Conservation (phyloP, 2,113 vertebrate species). For the Ammodytes marinus region DNA sequence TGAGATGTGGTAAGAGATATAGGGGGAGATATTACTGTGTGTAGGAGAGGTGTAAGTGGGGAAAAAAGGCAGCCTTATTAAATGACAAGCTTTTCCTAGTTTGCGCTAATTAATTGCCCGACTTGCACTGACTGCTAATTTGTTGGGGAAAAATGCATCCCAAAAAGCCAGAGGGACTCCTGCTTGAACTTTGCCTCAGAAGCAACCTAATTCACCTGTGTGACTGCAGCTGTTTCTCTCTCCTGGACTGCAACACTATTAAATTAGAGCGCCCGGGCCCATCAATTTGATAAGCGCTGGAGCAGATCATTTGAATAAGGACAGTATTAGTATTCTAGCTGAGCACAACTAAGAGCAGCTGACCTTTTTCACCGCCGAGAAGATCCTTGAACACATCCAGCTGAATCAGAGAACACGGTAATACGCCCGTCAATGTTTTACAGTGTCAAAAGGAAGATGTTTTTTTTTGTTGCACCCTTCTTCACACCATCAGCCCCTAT, state of each 20-base stretch:
- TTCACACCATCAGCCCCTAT: conserved; percentile 55
- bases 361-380: conserved; percentile 97
- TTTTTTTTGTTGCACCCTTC: conserved; percentile 73
- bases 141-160: conserved; percentile 90
- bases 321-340: conserved; percentile 97
- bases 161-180: conserved; percentile 87
- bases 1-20: conserved; percentile 57
- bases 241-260: conserved; percentile 92
- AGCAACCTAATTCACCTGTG: conserved; percentile 89
- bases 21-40: conserved; percentile 65
- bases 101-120: conserved; percentile 95
- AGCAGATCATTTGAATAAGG: conserved; percentile 99
- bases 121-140: conserved; percentile 93
- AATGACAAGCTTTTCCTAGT: conserved; percentile 96
- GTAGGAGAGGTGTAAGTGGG: conserved; percentile 66
- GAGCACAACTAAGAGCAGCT: conserved; percentile 98
- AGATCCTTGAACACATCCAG: conserved; percentile 98
- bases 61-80: conserved; percentile 88
- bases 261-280: conserved; percentile 95
- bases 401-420: conserved; percentile 92
- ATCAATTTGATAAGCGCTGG: conserved; percentile 98
- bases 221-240: conserved; percentile 90
- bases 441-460: conserved; percentile 88
- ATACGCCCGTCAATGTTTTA: conserved; percentile 93
- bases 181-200: conserved; percentile 94